Base-by-base conservation (phyloP, 2,797 vertebrate species). In the Fistularia tabacaria region DNA sequence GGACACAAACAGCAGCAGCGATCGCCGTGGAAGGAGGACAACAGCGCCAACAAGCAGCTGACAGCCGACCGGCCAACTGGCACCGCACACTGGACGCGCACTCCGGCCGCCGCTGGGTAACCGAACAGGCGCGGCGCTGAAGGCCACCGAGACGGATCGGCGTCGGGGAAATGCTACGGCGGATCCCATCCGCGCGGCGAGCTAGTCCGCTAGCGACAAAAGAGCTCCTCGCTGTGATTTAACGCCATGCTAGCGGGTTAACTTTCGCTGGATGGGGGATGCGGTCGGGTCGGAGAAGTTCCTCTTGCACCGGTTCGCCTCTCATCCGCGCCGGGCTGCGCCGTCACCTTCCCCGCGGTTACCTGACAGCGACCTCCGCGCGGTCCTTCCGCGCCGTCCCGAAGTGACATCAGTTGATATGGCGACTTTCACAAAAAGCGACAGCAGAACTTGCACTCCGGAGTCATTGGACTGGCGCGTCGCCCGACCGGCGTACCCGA, bases 1-100 rank as follows among this genome's bases (percentile, higher is more conserved):
- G 90, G 89, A 92, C 86, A 90, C 84, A 91, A 92, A 91, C 90
- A 58, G 14, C 62, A 55, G 44, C 71, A 64, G 59, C 65, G 7
- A 44, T 39, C 51, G 57, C 64, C 6, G 70, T 42, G 39, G 66
- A 68, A 46, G 52, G 43, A 60, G 11, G 36, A 47, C 46, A 57
- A 58, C 25, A 60, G 50, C 54, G 14, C 14, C 47, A 54, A 14
- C 63, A 13, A 13, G 45, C 46, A 51, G 40, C 36, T 13, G 39
- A 46, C 39, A 44, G 15, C 14, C n/a, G 14, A 7, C 38, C 39
- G 42, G 15, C 14, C n/a, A 13, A 7, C 38, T 12, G 51, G 4
- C 6, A 10, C 12, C 44, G 3, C 5, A 0, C 1, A 0, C 7
- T 25, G 6, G 14, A 39, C 10, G 3, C 43, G 7, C 13, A 40